Evolutionary conservation across 2,888 invertebrate genomes (phyloP).

Genomic region (Andricus quercusramuli): DNA sequence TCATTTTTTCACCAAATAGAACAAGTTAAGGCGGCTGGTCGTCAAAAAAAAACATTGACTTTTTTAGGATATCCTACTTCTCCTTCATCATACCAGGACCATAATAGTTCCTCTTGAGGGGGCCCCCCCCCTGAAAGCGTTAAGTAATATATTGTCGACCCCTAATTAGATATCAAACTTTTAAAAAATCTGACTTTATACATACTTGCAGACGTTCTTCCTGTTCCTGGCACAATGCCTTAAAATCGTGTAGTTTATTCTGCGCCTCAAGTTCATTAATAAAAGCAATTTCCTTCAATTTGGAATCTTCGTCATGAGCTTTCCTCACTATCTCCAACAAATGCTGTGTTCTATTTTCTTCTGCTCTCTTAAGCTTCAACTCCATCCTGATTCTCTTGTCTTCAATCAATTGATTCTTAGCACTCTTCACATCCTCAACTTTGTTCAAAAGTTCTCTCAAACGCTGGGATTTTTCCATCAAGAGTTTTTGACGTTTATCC

Average conservation of each 20-base stretch:
- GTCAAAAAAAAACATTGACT: no score
- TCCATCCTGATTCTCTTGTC: slow-evolving; percentile 89
- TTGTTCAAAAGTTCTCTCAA: slow-evolving; percentile 92
- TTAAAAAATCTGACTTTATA: background rate
- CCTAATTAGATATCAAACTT: background rate
- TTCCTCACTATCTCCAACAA: slow-evolving; percentile 91
- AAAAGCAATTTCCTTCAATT: slow-evolving; percentile 97
- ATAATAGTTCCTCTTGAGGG: no score
- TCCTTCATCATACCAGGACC: no score
- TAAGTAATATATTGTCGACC: no score
- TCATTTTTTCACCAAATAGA: no score
- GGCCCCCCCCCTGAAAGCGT: no score
- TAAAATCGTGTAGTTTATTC: slow-evolving; percentile 94
- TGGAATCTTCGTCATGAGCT: slow-evolving; percentile 98
- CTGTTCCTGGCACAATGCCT: slow-evolving; percentile 89
- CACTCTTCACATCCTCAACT: slow-evolving; percentile 90
- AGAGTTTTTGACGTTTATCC: slow-evolving; percentile 89
- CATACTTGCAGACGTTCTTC: slow-evolving; percentile 83
- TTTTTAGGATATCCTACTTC: no score
- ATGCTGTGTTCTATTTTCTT: slow-evolving; percentile 92
- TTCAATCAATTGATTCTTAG: slow-evolving; percentile 92
- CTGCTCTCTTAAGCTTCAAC: slow-evolving; percentile 89
- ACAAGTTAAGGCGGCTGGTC: no score
- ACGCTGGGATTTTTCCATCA: slow-evolving; percentile 91
- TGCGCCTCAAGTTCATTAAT: slow-evolving; percentile 97